phyloP scores from a whole-genome alignment of 2,888 invertebrate species.

The Sinodicranocentrus sp. region DNA sequence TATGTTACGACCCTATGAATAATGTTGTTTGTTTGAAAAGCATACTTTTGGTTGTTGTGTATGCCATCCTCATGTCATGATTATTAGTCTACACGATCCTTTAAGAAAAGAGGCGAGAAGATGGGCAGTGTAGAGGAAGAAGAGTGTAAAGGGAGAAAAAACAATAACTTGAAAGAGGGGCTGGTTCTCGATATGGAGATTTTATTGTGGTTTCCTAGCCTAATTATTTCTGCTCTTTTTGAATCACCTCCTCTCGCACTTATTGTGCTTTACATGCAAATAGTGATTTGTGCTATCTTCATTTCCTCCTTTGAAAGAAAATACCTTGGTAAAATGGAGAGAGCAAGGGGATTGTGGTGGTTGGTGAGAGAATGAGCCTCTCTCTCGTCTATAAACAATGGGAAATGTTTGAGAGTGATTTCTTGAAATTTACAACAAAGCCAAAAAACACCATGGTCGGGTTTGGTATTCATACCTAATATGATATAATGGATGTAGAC shows the following conservation, averaged over 20 bases:
- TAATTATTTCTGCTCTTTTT: no score
- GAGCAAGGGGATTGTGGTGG: no score
- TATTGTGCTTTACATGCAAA: background rate
- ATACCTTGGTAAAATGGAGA: no score
- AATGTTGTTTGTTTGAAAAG: slow-evolving; percentile 11
- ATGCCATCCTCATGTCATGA: slow-evolving; percentile 32
- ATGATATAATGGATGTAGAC: background rate
- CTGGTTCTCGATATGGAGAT: slow-evolving; percentile 23
- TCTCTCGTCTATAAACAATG: no score
- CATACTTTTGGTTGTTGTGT: no score
- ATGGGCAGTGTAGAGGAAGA: background rate
- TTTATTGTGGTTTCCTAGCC: background rate
- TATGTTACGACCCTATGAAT: background rate
- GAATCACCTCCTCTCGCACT: no score
- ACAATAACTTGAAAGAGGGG: slow-evolving; percentile 2
- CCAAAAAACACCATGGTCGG: no score
- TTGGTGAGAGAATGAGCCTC: no score
- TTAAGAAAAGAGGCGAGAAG: background rate
- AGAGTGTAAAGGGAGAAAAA: background rate
- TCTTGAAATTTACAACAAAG: no score
- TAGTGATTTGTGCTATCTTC: slow-evolving; percentile 3
- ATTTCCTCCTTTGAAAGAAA: no score
- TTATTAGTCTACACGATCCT: slow-evolving; percentile 11
- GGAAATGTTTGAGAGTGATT: no score
- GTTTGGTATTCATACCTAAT: no score